Conservation (phyloP, 2,888 invertebrate genomes). For the Amphipoea oculea region DNA sequence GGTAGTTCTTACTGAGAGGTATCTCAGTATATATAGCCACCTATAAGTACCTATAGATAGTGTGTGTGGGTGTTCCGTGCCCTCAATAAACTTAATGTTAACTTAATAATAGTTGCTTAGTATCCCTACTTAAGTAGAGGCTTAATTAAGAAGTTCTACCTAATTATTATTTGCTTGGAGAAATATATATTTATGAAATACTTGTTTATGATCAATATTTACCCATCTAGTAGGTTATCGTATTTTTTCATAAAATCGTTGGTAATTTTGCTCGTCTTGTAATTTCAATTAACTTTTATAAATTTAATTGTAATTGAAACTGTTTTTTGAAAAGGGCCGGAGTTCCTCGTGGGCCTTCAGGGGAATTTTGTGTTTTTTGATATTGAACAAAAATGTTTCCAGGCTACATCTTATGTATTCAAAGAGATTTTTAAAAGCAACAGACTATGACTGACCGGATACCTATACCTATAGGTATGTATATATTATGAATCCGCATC, state of each 20-base stretch:
- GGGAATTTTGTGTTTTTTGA: conserved; percentile 22
- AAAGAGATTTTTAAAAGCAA: background rate
- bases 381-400: background rate
- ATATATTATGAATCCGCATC: background rate
- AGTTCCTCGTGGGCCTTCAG: background rate
- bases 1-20: background rate
- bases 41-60: background rate
- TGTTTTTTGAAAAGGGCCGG: background rate
- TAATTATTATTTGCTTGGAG: background rate
- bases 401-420: background rate
- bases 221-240: background rate
- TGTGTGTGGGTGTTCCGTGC: conserved; percentile 1
- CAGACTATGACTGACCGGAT: background rate
- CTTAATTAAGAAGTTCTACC: conserved; percentile 1
- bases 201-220: background rate
- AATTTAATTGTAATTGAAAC: conserved; percentile 13
- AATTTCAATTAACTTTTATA: conserved; percentile 20
- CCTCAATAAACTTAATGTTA: conserved; percentile 21
- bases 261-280: conserved; percentile 3
- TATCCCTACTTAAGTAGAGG: background rate
- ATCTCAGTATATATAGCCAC: background rate
- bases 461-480: background rate
- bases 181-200: background rate
- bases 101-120: background rate
- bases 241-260: background rate